Evolutionary conservation across 1,140 invertebrate species (phyloP).

Genomic region (Leptinotarsa defecta): DNA sequence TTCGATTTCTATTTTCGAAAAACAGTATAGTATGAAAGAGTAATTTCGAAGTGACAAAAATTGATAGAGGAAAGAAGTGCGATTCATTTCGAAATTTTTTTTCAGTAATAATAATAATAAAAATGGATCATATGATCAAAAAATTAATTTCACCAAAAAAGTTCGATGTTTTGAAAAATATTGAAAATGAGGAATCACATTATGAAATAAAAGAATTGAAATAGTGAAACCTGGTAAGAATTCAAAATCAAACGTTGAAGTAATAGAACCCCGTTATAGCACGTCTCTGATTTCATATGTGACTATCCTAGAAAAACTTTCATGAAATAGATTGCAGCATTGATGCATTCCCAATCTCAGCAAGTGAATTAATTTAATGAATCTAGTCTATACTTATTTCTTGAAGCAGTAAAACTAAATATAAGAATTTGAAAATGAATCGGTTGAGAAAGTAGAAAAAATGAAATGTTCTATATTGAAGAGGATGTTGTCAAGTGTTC

Average conservation of each 20-base stretch:
- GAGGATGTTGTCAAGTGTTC: conserved; percentile 39
- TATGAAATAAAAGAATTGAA: too few species aligned
- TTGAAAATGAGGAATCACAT: too few species aligned
- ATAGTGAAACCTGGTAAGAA: too few species aligned
- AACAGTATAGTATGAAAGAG: too few species aligned
- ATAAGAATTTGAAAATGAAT: conserved; percentile 3
- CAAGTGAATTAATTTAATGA: conserved; percentile 4
- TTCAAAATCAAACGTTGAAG: not conserved
- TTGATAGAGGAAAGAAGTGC: too few species aligned
- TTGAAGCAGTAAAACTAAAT: not conserved
- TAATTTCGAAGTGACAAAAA: too few species aligned
- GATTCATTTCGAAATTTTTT: too few species aligned
- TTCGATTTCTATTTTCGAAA: too few species aligned
- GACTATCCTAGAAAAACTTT: not conserved
- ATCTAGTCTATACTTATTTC: conserved; percentile 13
- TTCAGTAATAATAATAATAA: too few species aligned
- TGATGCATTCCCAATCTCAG: not conserved
- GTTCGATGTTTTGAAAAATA: too few species aligned
- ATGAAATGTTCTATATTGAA: conserved; percentile 31
- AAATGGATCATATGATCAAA: too few species aligned
- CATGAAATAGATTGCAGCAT: not conserved
- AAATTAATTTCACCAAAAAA: too few species aligned
- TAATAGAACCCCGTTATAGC: not conserved
- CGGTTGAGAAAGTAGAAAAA: conserved; percentile 37
- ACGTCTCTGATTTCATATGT: not conserved